Percentiles rank a stretch among this genome's conserved stretches.
Evolutionary conservation across 2,888 invertebrate species (phyloP).

Genomic region (Nudaria mundana): DNA sequence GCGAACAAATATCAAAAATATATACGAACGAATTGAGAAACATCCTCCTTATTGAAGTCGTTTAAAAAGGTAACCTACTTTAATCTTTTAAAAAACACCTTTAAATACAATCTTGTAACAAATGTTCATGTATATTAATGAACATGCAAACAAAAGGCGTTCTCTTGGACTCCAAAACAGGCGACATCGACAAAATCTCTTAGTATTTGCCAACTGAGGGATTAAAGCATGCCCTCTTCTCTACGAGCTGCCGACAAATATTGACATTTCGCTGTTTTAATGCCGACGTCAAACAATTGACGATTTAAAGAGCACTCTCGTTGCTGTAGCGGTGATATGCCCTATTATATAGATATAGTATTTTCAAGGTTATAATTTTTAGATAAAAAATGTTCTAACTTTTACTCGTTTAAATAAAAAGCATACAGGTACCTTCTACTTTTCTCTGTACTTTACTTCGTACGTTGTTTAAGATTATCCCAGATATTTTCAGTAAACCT

Average conservation of each 20-base stretch:
- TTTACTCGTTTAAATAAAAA: no score
- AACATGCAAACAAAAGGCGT: conserved; percentile 51
- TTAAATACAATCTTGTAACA: conserved; percentile 29
- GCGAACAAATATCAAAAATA: no score
- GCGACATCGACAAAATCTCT: conserved; percentile 54
- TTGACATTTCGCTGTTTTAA: conserved; percentile 79
- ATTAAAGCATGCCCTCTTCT: conserved; percentile 61
- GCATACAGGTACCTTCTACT: no score
- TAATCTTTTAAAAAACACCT: conserved; percentile 26
- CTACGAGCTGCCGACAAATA: conserved; percentile 62
- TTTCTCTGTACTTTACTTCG: no score
- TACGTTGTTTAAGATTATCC: no score
- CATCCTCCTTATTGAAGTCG: no score
- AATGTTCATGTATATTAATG: conserved; percentile 56
- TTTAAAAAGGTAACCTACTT: background rate
- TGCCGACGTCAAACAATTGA: conserved; percentile 79
- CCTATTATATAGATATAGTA: no score
- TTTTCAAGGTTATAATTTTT: no score
- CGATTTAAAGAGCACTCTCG: conserved; percentile 54
- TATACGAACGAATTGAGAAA: no score
- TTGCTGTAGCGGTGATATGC: no score
- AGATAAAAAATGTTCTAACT: no score
- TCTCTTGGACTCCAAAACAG: conserved; percentile 37
- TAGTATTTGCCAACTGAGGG: conserved; percentile 67
- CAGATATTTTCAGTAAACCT: no score